Conservation (phyloP, 1,140 invertebrate species). For the Piezodorus guildinii region DNA sequence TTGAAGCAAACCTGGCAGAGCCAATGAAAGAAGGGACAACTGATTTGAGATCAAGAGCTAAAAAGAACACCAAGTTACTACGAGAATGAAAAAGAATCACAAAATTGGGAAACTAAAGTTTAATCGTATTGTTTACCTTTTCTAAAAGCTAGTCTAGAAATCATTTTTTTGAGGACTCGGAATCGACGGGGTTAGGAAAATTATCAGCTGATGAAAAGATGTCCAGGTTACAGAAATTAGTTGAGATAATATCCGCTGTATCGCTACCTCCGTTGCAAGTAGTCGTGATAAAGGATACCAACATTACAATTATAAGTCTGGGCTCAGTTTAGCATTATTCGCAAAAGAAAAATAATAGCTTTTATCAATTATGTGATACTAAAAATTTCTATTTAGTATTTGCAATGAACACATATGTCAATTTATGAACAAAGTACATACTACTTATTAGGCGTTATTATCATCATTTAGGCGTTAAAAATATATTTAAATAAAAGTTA, state of each 20-base stretch:
- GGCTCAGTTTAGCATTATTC: too few relatives aligned
- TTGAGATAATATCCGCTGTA: background rate
- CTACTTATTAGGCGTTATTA: too few relatives aligned
- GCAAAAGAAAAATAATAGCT: too few relatives aligned
- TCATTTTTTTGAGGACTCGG: conserved; percentile 14
- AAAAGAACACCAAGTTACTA: background rate
- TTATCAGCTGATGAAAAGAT: conserved; percentile 1
- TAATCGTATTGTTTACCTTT: conserved; percentile 16
- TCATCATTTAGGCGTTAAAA: too few relatives aligned
- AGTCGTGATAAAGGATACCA: background rate
- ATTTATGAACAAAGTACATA: too few relatives aligned
- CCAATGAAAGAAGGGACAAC: conserved; percentile 9
- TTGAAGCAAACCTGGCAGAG: background rate
- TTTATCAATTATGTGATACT: too few relatives aligned
- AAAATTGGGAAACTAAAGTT: background rate
- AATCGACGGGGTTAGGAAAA: background rate
- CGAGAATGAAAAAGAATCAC: background rate
- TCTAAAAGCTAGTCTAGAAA: conserved; percentile 19
- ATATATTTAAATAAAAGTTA: too few relatives aligned
- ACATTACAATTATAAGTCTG: too few relatives aligned
- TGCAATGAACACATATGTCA: too few relatives aligned
- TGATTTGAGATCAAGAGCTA: conserved; percentile 18
- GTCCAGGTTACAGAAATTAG: background rate
- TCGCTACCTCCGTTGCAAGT: background rate
- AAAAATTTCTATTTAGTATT: too few relatives aligned